phyloP scores from a whole-genome alignment of 2,888 invertebrate species.

The Dioctria rufipes region DNA sequence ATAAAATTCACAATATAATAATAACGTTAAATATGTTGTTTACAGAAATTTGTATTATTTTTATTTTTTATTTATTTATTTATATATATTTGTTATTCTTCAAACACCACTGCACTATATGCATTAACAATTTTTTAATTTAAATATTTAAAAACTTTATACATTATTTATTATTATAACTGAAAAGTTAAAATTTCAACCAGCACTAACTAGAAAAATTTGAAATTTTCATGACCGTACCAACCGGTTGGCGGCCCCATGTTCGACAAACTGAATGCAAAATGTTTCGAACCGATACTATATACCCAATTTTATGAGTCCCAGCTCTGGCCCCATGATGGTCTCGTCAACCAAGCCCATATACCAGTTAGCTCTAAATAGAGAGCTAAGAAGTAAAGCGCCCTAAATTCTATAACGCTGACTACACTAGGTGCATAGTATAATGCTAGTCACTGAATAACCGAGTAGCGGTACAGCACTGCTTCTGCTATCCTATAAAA shows the following conservation, averaged over 20 bases:
- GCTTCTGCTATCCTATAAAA: not conserved
- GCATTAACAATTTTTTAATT: too few relatives aligned
- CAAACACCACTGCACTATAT: too few relatives aligned
- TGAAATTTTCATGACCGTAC: constrained; percentile 34
- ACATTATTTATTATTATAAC: too few relatives aligned
- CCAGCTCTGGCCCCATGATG: constrained; percentile 8
- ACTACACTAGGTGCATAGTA: constrained; percentile 5
- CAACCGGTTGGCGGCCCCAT: constrained; percentile 58
- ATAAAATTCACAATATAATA: too few relatives aligned
- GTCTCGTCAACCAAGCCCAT: too few relatives aligned
- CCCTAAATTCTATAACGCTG: constrained; percentile 27
- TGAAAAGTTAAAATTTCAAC: too few relatives aligned
- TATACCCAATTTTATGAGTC: constrained; percentile 49
- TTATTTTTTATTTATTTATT: too few relatives aligned
- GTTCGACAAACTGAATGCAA: constrained; percentile 57
- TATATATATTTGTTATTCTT: too few relatives aligned
- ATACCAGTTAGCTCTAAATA: constrained; percentile 8
- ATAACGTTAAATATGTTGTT: too few relatives aligned
- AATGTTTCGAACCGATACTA: constrained; percentile 26
- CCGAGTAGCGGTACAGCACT: not conserved
- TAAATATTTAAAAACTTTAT: too few relatives aligned
- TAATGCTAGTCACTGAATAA: not conserved
- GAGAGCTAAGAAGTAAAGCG: not conserved
- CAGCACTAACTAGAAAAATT: not conserved
- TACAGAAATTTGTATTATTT: too few relatives aligned